phyloP scores from a whole-genome alignment of 2,888 invertebrate genomes.

The Entomobrya multifasciata region DNA sequence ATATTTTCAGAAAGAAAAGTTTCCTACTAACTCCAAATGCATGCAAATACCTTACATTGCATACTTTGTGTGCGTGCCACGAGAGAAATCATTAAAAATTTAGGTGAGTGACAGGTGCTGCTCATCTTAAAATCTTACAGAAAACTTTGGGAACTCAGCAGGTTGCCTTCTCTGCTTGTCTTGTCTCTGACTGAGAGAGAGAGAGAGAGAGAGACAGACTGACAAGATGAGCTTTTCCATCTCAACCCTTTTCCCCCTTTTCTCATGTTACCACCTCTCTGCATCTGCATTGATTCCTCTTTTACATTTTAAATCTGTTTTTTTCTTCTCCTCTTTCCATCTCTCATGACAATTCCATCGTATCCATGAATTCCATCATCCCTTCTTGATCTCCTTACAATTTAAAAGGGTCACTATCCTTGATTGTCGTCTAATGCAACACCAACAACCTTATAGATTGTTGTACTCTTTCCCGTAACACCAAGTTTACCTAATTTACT shows the following conservation, averaged over 20 bases:
- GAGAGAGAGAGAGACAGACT: neutral
- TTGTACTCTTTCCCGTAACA: no score
- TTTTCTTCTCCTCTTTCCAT: no score
- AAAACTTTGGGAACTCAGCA: conserved; percentile 72
- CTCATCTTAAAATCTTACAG: conserved; percentile 73
- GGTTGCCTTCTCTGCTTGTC: conserved; percentile 60
- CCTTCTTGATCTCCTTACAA: neutral
- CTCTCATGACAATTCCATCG: neutral
- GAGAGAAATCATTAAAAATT: conserved; percentile 73
- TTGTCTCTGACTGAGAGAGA: conserved; percentile 4
- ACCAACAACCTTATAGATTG: neutral
- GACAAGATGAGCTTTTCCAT: conserved; percentile 37
- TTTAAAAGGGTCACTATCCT: no score
- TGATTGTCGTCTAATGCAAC: neutral
- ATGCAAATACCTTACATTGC: neutral
- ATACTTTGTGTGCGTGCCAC: conserved; percentile 3
- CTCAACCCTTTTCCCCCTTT: neutral
- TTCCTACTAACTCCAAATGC: no score
- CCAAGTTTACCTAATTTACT: neutral
- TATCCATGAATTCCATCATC: neutral
- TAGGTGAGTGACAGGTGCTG: conserved; percentile 75
- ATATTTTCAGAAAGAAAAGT: no score
- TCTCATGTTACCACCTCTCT: neutral
- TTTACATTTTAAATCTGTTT: neutral
- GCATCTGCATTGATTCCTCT: neutral